A percentile compares a stretch with the other conserved stretches of the same genome.
Conservation (phyloP, 2,113 vertebrate genomes). For the Proteles cristata region DNA sequence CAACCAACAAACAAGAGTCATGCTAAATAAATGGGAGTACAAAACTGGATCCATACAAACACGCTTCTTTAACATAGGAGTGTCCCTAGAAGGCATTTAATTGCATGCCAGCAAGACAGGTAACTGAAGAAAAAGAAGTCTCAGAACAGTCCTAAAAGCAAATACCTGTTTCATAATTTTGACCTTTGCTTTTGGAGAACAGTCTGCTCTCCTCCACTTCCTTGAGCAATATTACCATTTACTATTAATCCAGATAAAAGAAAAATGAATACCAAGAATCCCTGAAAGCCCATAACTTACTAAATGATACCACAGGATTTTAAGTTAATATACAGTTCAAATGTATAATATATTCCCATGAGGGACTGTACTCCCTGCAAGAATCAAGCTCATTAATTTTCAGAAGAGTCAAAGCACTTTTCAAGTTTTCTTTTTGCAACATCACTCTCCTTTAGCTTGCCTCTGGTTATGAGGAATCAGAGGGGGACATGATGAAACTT, state of each 20-base stretch:
- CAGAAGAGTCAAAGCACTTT: not conserved
- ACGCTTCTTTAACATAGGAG: not conserved
- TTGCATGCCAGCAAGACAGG: not conserved
- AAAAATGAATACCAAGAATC: not conserved
- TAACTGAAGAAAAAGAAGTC: not conserved
- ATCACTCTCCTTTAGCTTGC: not conserved
- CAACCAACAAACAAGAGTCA: constrained; percentile 11
- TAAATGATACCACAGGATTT: not conserved
- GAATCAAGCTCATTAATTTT: not conserved
- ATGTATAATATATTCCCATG: not conserved
- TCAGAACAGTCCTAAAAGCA: not conserved
- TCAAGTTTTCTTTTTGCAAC: not conserved
- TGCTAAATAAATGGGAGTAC: not conserved
- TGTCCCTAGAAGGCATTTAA: not conserved
- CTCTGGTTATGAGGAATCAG: not conserved
- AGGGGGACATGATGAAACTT: not conserved
- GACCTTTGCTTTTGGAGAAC: not conserved
- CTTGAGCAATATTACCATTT: not conserved
- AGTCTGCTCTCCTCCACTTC: not conserved
- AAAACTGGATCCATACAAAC: not conserved
- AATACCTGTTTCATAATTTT: not conserved
- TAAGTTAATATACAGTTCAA: not conserved
- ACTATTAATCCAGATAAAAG: not conserved
- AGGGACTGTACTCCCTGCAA: not conserved
- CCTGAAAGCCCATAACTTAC: not conserved